These are phyloP conservation scores for Colinus virginianus DNA, from an alignment of 2,113 vertebrate genomes.

Conservation along the genomic window DNA sequence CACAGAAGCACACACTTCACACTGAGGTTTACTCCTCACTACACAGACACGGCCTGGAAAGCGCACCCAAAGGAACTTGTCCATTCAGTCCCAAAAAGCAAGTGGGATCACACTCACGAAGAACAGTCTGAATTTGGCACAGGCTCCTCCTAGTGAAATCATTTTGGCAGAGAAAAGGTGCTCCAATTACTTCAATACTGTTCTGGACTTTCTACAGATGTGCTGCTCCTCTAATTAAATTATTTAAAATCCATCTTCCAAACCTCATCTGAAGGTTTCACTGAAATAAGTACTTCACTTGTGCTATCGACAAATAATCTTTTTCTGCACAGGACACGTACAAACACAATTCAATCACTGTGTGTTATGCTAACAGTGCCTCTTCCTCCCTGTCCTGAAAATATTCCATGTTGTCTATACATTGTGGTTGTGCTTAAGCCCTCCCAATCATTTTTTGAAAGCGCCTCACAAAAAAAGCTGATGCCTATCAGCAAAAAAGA, in stretches of 20 bases:
- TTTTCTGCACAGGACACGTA: neutral
- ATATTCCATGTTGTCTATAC: neutral
- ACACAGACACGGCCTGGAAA: neutral
- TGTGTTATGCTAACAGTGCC: neutral
- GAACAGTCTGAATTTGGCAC: neutral
- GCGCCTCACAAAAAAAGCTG: neutral
- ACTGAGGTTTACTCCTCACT: neutral
- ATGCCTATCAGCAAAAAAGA: neutral
- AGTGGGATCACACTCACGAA: neutral
- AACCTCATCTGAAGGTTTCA: neutral
- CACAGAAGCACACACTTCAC: neutral
- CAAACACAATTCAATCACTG: neutral
- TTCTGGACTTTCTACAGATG: neutral
- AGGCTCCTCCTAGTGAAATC: neutral
- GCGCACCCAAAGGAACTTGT: neutral
- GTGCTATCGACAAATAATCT: neutral
- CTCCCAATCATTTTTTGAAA: neutral
- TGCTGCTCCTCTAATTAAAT: neutral
- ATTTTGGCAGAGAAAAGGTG: neutral
- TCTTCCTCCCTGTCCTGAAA: neutral
- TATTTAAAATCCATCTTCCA: neutral
- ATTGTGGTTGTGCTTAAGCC: neutral
- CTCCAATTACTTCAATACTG: neutral
- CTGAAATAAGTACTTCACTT: neutral
- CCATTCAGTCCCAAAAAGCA: neutral